phyloP scores from a whole-genome alignment of 2,888 invertebrate species.

The Hypolimnas misippus region DNA sequence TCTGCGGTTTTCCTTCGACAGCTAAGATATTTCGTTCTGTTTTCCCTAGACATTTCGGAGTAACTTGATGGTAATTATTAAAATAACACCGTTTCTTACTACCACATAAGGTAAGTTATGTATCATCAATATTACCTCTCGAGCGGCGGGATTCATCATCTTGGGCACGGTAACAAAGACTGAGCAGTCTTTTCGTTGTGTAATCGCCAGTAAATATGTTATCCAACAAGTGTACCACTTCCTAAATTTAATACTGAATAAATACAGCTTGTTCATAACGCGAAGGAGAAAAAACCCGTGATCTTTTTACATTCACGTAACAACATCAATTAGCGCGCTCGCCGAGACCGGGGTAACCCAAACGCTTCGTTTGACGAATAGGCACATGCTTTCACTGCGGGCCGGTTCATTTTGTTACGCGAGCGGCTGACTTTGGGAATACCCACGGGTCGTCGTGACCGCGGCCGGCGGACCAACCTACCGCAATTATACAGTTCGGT shows the following conservation, averaged over 20 bases:
- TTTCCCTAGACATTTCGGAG: constrained; percentile 20
- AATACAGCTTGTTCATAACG: not conserved
- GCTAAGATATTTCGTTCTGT: constrained; percentile 12
- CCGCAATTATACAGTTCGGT: constrained; percentile 37
- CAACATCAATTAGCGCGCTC: constrained; percentile 45
- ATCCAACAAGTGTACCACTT: not conserved
- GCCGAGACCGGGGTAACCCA: constrained; percentile 58
- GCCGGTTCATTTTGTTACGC: constrained; percentile 52
- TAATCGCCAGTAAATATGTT: too few relatives aligned
- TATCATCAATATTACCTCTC: too few relatives aligned
- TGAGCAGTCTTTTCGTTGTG: too few relatives aligned
- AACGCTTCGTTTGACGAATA: constrained; percentile 41
- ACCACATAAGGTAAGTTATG: not conserved
- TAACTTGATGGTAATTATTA: not conserved
- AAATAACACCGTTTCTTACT: not conserved
- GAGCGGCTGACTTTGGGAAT: constrained; percentile 62
- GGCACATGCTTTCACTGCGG: constrained; percentile 63
- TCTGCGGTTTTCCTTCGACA: constrained; percentile 47
- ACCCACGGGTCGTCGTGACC: constrained; percentile 55
- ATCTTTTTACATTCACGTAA: constrained; percentile 32
- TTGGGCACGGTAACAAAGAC: too few relatives aligned
- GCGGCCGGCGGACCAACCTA: constrained; percentile 29
- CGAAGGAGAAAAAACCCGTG: constrained; percentile 17
- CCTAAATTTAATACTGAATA: not conserved
- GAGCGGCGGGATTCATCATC: too few relatives aligned